phyloP scores from a whole-genome alignment of 2,113 vertebrate species.

The Odocoileus hemionus region DNA sequence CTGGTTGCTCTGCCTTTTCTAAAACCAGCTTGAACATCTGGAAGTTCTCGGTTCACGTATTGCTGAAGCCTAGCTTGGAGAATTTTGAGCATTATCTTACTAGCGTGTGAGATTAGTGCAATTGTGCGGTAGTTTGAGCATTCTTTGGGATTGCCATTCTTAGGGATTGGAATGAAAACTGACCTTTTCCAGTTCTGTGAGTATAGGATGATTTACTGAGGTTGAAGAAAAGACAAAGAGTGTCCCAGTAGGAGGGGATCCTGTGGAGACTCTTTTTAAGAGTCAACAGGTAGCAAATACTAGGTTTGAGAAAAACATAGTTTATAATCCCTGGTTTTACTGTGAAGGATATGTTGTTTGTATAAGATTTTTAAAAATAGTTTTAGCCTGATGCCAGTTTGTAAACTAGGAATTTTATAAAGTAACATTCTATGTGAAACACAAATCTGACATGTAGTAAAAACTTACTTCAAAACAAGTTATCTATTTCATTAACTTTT shows the following conservation, averaged over 20 bases:
- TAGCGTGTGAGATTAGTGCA: no score
- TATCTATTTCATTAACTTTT: not conserved
- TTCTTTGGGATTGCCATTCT: no score
- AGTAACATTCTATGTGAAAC: not conserved
- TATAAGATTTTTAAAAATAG: not conserved
- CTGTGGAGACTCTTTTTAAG: not conserved
- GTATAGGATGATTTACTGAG: not conserved
- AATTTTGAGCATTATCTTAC: no score
- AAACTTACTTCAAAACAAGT: not conserved
- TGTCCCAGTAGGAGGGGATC: not conserved
- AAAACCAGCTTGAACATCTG: no score
- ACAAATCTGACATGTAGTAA: not conserved
- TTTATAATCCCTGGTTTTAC: not conserved
- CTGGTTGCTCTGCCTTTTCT: no score
- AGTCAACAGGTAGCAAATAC: not conserved
- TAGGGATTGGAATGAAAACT: no score
- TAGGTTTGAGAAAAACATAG: not conserved
- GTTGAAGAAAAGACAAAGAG: not conserved
- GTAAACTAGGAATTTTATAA: not conserved
- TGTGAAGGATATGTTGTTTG: not conserved
- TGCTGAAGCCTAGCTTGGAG: no score
- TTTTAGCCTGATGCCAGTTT: not conserved
- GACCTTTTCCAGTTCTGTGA: not conserved
- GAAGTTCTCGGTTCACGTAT: no score
- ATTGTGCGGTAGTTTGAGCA: no score